Conservation (phyloP, 2,113 vertebrate genomes). For the Dolichallabes microphthalmus region DNA sequence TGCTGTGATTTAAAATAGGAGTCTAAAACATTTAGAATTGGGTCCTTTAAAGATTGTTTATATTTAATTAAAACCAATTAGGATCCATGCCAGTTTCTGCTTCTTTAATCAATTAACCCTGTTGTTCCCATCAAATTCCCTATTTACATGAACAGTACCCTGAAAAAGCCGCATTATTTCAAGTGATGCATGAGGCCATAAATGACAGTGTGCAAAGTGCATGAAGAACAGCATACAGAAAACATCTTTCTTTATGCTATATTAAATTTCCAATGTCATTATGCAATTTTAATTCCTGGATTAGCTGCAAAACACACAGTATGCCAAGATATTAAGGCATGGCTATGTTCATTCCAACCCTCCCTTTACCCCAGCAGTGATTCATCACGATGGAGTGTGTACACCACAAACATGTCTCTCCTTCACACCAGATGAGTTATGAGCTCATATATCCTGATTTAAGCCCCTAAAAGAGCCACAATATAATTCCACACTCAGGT, state of each 20-base stretch:
- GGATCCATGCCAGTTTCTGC: no score
- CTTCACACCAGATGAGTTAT: constrained; percentile 55
- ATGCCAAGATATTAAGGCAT: constrained; percentile 3
- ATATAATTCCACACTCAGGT: constrained; percentile 56
- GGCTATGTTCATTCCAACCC: constrained; percentile 21
- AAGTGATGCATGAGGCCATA: constrained; percentile 61
- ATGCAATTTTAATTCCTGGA: constrained; percentile 32
- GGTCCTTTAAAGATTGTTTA: background rate
- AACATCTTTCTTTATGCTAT: constrained; percentile 44
- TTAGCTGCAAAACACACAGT: constrained; percentile 25
- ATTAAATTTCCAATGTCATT: constrained; percentile 32
- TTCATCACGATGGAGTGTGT: constrained; percentile 43
- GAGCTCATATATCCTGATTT: constrained; percentile 59
- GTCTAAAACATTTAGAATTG: background rate
- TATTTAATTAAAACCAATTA: no score
- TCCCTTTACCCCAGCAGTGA: constrained; percentile 24
- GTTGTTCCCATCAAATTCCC: no score
- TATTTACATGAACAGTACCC: background rate
- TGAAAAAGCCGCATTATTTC: background rate
- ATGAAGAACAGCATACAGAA: constrained; percentile 38
- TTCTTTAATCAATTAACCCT: no score
- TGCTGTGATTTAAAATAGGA: background rate
- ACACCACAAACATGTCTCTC: constrained; percentile 26
- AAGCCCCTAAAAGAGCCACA: constrained; percentile 48
- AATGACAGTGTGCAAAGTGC: constrained; percentile 50